Conservation (phyloP, 2,113 vertebrate species). For the Cacatua alba region DNA sequence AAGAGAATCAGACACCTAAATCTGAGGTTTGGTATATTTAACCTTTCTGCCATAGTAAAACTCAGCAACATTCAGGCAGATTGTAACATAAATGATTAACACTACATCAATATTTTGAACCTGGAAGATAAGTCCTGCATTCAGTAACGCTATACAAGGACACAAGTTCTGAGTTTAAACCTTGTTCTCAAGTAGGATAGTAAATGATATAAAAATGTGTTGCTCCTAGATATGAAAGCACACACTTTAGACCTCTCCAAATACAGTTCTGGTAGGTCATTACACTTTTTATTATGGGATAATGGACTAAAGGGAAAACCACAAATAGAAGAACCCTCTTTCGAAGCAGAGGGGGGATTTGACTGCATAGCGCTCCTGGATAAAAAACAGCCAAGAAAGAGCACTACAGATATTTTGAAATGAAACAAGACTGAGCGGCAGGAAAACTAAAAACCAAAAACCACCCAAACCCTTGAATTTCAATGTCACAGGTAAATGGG, state of each 20-base stretch:
- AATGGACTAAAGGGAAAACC: neutral
- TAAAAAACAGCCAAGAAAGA: neutral
- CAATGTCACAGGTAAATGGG: neutral
- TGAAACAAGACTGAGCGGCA: neutral
- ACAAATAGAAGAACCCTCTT: neutral
- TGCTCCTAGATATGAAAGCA: neutral
- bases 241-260: neutral
- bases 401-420: neutral
- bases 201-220: neutral
- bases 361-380: neutral
- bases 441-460: neutral
- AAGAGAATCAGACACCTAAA: neutral
- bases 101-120: neutral
- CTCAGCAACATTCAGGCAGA: neutral
- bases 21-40: neutral
- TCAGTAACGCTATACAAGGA: neutral
- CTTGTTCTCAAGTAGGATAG: neutral
- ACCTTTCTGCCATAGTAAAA: neutral
- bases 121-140: neutral
- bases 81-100: neutral
- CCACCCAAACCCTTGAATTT: neutral
- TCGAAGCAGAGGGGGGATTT: neutral
- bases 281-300: neutral
- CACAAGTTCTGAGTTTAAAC: neutral
- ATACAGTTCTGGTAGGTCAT: neutral